Evolutionary conservation across 1,140 invertebrate species (phyloP), one percentile per base, ranked within the genome.

Genomic region (Saxidomus purpurata): DNA sequence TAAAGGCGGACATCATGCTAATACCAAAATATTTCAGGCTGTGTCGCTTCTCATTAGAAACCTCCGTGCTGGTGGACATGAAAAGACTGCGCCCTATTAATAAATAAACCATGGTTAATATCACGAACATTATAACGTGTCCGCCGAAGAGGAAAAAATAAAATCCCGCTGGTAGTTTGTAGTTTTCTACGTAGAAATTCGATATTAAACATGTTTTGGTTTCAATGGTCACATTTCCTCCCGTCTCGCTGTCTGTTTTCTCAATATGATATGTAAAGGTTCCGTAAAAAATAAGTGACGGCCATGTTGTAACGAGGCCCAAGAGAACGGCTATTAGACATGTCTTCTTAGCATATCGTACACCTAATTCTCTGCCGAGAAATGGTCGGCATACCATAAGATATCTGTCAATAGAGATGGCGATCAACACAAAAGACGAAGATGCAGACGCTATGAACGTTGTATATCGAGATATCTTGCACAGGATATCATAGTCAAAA

Each of bases 101-200:
- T 31, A 89, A 34, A 59, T 89, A 89, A 0, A 89, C 36, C 63
- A 89, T 74, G 6, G 87, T 76, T 31, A 89, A 38, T 47, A 89
- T 83, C 1, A 89, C 80, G 61, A 89, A 89, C 69, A 89, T 89
- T 36, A 89, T 84, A n/a, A 89, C 49, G 71, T 83, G 87, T 25
- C 19, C 80, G 63, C 69, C 71, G 38, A 89, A 84, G 11, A 89
- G 59, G 43, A 84, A 83, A 52, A 89, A 83, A 47, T 83, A 84
- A 84, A 89, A 89, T 34, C 80, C 87, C n/a, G 81, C 80, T 4
- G 80, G 87, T 28, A 83, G 52, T 63, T 83, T 84, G 63, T 77
- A 40, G 47, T 84, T 22, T 19, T 89, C 69, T 13, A 89, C 80
- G 52, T 89, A 89, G 43, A 84, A 74, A 89, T 89, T 84, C 13